A percentile compares a stretch with the other conserved stretches of the same genome.
These are phyloP conservation scores for Xiphorhynchus elegans DNA, from an alignment of 2,113 vertebrate genomes.

Conservation along the genomic window DNA sequence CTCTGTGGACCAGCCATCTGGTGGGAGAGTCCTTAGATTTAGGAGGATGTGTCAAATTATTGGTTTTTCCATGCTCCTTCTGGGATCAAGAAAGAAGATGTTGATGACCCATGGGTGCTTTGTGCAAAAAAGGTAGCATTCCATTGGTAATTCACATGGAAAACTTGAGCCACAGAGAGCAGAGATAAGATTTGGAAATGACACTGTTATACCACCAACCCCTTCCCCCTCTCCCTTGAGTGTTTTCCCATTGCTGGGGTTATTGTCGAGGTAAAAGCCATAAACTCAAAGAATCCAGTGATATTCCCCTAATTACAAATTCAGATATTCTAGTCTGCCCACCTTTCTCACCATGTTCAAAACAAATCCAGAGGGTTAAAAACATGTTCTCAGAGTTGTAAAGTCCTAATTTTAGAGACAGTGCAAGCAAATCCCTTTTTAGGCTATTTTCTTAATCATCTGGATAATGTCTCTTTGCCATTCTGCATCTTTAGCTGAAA, in stretches of 20 bases:
- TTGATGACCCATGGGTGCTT: neutral
- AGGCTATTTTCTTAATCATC: neutral
- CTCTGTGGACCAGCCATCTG: constrained; percentile 18
- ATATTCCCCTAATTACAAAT: neutral
- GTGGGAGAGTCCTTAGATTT: neutral
- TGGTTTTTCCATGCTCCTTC: neutral
- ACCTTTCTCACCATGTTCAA: neutral
- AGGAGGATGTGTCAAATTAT: neutral
- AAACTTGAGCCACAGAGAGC: neutral
- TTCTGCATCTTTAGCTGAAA: neutral
- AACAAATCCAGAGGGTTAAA: neutral
- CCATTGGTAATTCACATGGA: neutral
- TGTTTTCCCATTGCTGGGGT: neutral
- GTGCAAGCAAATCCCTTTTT: neutral
- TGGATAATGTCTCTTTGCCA: neutral
- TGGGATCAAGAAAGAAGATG: neutral
- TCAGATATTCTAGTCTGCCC: neutral
- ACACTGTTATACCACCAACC: neutral
- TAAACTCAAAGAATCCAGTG: neutral
- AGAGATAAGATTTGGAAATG: constrained; percentile 15
- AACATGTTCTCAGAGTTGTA: neutral
- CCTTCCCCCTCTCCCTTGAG: neutral
- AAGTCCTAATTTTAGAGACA: neutral
- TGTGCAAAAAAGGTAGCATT: neutral
- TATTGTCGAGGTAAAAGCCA: neutral